Percentiles rank a stretch among this genome's conserved stretches.
These are phyloP conservation scores for Anguilla pacifica DNA, from an alignment of 2,797 vertebrate genomes.

Conservation along the genomic window DNA sequence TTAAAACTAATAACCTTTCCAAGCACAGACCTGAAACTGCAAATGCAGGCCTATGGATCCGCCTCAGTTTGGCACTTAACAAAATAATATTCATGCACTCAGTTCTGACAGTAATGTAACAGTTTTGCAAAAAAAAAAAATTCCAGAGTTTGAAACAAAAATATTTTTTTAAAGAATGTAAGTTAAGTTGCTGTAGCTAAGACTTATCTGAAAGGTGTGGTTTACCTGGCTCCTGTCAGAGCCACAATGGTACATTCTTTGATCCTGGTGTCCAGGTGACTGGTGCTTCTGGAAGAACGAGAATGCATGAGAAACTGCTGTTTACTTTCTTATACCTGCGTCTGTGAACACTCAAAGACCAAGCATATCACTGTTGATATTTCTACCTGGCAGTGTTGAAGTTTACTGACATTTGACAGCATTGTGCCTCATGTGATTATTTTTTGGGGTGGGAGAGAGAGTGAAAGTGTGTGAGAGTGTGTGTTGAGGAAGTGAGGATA, in stretches of 20 bases:
- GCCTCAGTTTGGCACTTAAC: constrained; percentile 16
- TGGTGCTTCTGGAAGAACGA: neutral
- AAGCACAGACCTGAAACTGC: neutral
- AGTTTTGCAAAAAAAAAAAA: neutral
- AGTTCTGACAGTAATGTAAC: neutral
- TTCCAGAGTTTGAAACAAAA: neutral
- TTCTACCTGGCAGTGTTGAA: neutral
- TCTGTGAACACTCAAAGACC: constrained; percentile 11
- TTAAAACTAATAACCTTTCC: neutral
- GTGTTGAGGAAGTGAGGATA: neutral
- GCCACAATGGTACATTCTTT: neutral
- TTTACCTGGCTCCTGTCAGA: neutral
- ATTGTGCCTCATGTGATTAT: neutral
- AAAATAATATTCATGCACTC: neutral
- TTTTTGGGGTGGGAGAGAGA: neutral
- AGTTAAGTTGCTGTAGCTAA: neutral
- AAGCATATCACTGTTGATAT: constrained; percentile 15
- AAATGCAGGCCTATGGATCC: neutral
- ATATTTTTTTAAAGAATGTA: neutral
- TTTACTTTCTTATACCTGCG: neutral
- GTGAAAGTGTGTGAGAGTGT: neutral
- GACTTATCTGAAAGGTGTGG: neutral
- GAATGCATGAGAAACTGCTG: constrained; percentile 4
- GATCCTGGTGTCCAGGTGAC: neutral
- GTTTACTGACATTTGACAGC: constrained; percentile 25